Evolutionary conservation across 2,797 vertebrate genomes (phyloP), one percentile per base, ranked within the genome.

Genomic region (Sebastiscus albofasciatus): DNA sequence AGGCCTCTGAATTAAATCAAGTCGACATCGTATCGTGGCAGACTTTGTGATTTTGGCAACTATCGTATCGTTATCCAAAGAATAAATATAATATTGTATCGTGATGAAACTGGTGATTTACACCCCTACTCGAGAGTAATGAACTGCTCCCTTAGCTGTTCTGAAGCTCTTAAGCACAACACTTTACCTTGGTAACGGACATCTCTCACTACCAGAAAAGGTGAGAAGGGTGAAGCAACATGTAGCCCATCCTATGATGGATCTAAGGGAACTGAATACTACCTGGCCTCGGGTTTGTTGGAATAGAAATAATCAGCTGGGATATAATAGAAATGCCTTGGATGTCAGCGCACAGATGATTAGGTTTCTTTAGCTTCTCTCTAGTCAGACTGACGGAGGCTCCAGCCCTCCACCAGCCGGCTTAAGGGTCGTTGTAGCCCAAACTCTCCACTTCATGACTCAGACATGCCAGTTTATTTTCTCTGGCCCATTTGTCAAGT

Each of bases 401-500:
- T 89, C 72, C 67, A 80, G 46, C 62, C 55, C 75, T 87, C 75
- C 67, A 83, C 70, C 80, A 74, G 70, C 88, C 62, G 72, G 80
- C 79, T 77, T 72, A 80, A 31, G 62, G 85, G 72, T 52, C 67
- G 8, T 54, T 20, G 8, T 77, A 79, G 79, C 83, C 77, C 72
- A 8, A 54, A 12, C 71, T 77, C 82, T 85, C 67, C 58, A 68
- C 77, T 86, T 69, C 54, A 89, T 90, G 89, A 92, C 85, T 92
- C 90, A 93, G 86, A 92, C 42, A 89, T 65, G 82, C 86, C 90
- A 67, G 75, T 90, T 87, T 86, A 82, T 90, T 92, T 92, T 90
- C 83, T 87, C 74, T 58, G 81, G 87, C 83, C 79, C 88, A 92
- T 95, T 95, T 83, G 87, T 95, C 94, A 95, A 86, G 84, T 66